Conservation (phyloP, 2,888 invertebrate genomes). For the Drosophila borealis region DNA sequence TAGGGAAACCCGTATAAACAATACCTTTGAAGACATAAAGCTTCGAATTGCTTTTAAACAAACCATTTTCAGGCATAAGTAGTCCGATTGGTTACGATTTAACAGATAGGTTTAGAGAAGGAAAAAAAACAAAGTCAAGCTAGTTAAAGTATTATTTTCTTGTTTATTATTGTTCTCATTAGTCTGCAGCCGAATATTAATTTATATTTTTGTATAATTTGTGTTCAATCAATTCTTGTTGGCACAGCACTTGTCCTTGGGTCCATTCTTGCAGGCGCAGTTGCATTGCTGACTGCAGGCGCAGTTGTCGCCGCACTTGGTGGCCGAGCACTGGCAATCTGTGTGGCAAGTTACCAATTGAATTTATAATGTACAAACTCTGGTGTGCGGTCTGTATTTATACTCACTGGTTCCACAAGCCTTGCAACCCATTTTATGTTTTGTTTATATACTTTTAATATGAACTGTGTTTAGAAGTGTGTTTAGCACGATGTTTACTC, state of each 20-base stretch:
- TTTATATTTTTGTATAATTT: background rate
- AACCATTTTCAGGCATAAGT: too few relatives aligned
- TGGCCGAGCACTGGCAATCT: slow-evolving; percentile 75
- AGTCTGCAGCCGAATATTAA: too few relatives aligned
- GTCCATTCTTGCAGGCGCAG: slow-evolving; percentile 74
- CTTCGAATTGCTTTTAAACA: too few relatives aligned
- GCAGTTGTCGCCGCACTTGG: slow-evolving; percentile 74
- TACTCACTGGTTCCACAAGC: slow-evolving; percentile 73
- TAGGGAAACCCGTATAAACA: too few relatives aligned
- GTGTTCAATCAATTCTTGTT: slow-evolving; percentile 46
- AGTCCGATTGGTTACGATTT: too few relatives aligned
- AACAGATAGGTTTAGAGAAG: background rate
- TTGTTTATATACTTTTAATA: slow-evolving; percentile 9
- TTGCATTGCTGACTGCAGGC: slow-evolving; percentile 72
- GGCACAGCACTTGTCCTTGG: slow-evolving; percentile 74
- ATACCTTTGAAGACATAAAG: too few relatives aligned
- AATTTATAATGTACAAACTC: background rate
- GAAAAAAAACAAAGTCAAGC: background rate
- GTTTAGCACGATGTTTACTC: slow-evolving; percentile 1
- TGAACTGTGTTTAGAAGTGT: background rate
- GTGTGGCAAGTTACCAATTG: background rate
- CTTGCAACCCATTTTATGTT: slow-evolving; percentile 70
- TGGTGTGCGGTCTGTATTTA: background rate
- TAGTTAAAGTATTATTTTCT: too few relatives aligned
- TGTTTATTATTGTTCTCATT: too few relatives aligned